Evolutionary conservation across 53 echinoderm and acorn worm species (phyloP), one percentile per base, ranked within the genome.

Genomic region (Antedon mediterranea): DNA sequence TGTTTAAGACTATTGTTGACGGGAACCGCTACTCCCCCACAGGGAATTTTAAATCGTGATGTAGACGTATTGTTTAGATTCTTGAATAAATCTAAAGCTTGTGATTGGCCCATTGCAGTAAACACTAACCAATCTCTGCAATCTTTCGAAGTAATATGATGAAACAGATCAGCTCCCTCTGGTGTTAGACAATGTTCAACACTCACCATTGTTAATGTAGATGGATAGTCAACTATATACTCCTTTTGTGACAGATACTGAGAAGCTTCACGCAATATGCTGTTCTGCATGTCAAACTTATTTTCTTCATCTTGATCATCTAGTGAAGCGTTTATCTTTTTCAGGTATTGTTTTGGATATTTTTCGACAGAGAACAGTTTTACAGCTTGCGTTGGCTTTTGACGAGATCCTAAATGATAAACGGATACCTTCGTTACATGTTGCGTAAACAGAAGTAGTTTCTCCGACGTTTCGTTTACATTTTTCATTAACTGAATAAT

Each of bases 391-490:
- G 32, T 26, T 43, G 79, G 78, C 71, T 79, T 74, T 0, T 41
- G 6, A 0, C 32, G 43, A 29, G 32, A 27, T 1, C 30, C 30
- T 18, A 76, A 30, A 0, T 76, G 31, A 79, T 71, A 43, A 5
- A 80, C 81, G 32, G 75, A 72, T 37, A 85, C 79, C 32, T 89
- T 79, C 34, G 72, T 76, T 28, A 97, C 86, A 29, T 90, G 88
- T 76, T 88, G 86, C 23, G 97, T 97, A 79, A 97, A 97, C 2
- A 97, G 78, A 11, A 97, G 81, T 33, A 97, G 75, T 15, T 74
- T 71, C 43, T 82, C 82, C 14, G 81, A 43, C 11, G 3, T 57
- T 57, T 57, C 23, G 23, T 57, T 57, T 2, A 57, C 20, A 26
- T 57, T 57, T 18, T 57, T 23, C 57, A 57, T 57, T 57, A 57